These are phyloP conservation scores for Popillia japonica DNA, from an alignment of 1,140 invertebrate genomes.

Conservation along the genomic window DNA sequence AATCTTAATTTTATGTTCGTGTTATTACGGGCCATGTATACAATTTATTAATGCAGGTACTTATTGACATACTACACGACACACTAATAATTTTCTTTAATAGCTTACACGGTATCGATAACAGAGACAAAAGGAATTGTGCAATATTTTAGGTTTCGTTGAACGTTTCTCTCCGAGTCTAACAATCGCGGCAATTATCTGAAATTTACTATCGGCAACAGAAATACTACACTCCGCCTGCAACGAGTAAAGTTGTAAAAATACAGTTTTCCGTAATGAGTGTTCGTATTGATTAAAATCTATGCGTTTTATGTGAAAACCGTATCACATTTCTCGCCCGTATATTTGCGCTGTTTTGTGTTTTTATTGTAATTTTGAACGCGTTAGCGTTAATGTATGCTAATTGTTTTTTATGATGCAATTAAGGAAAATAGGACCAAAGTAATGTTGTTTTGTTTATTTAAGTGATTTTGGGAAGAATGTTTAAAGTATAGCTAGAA, in stretches of 20 bases:
- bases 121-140: not conserved
- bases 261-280: not conserved
- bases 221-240: not conserved
- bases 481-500: too few species aligned
- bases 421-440: not conserved
- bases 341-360: not conserved
- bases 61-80: constrained; percentile 6
- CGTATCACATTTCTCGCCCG: not conserved
- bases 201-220: constrained; percentile 3
- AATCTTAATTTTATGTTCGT: too few species aligned
- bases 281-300: not conserved
- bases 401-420: constrained; percentile 1
- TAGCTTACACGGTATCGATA: constrained; percentile 17
- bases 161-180: not conserved
- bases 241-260: not conserved
- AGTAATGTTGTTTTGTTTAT: not conserved
- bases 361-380: not conserved
- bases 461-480: too few species aligned
- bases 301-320: not conserved
- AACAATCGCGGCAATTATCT: constrained; percentile 5
- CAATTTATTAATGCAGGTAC: not conserved
- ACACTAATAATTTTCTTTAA: constrained; percentile 2
- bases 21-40: too few species aligned
- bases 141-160: not conserved
- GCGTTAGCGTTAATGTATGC: not conserved